Evolutionary conservation across 2,888 invertebrate species (phyloP).

Genomic region (Aradus depressus): DNA sequence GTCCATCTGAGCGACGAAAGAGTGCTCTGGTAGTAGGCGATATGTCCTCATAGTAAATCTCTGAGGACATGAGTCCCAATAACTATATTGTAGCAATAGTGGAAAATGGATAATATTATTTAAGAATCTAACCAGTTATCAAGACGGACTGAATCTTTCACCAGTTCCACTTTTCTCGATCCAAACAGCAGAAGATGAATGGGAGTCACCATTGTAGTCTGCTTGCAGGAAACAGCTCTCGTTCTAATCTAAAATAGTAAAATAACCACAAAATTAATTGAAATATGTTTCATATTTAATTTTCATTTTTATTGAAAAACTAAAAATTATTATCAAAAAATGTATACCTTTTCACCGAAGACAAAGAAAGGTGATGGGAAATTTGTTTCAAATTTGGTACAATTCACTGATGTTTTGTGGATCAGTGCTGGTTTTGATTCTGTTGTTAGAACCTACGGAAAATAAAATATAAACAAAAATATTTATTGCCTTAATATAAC

Average conservation of each 20-base stretch:
- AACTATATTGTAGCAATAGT: background rate
- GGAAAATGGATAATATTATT: background rate
- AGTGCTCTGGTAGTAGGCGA: too few relatives aligned
- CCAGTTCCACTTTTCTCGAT: conserved; percentile 71
- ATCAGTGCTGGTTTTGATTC: conserved; percentile 91
- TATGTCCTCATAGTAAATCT: too few relatives aligned
- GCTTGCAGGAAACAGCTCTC: conserved; percentile 89
- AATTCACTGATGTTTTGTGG: conserved; percentile 94
- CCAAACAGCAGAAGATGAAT: conserved; percentile 87
- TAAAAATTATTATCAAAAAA: background rate
- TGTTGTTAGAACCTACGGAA: conserved; percentile 67
- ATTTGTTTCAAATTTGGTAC: conserved; percentile 65
- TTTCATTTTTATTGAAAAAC: background rate
- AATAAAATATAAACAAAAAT: conserved; percentile 1
- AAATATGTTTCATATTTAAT: background rate
- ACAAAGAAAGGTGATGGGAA: conserved; percentile 94
- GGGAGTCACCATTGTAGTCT: conserved; percentile 91
- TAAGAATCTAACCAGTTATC: conserved; percentile 67
- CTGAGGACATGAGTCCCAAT: too few relatives aligned
- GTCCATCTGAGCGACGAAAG: too few relatives aligned
- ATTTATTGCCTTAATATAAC: too few relatives aligned
- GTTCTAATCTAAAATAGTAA: conserved; percentile 61
- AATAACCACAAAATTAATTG: conserved; percentile 11
- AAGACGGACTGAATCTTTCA: conserved; percentile 62
- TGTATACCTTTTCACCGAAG: conserved; percentile 80